Conservation (phyloP, 64 coral and sea anemone species). For the Actinia tenebrosa region DNA sequence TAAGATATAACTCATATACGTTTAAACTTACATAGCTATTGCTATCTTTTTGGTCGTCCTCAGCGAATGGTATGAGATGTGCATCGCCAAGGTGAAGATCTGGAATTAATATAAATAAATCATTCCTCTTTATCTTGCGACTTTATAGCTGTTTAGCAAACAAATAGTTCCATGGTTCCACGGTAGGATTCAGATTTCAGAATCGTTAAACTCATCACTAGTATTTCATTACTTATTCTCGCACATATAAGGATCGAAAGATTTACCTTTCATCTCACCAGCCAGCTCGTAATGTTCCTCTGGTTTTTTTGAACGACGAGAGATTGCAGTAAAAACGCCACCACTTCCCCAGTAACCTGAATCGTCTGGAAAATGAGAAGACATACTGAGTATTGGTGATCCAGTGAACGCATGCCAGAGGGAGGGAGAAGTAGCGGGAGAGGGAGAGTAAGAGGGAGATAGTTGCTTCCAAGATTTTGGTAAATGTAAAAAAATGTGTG, state of each 20-base stretch:
- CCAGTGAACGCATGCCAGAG: not conserved
- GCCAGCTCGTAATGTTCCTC: constrained; percentile 72
- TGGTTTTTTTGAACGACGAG: constrained; percentile 48
- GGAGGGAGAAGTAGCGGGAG: no score
- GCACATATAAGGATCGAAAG: not conserved
- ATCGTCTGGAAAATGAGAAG: constrained; percentile 47
- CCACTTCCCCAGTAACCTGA: constrained; percentile 83
- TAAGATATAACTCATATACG: not conserved
- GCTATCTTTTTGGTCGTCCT: constrained; percentile 3
- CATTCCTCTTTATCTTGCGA: not conserved
- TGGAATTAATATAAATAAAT: not conserved
- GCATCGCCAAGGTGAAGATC: constrained; percentile 72
- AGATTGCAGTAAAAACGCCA: constrained; percentile 73
- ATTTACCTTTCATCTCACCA: constrained; percentile 70
- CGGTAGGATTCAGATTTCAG: no score
- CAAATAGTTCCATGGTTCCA: no score
- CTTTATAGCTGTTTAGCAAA: no score
- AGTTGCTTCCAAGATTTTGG: no score
- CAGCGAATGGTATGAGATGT: constrained; percentile 54
- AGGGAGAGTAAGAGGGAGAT: no score
- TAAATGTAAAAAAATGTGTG: no score
- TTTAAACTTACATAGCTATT: constrained; percentile 49
- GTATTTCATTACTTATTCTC: not conserved
- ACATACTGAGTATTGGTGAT: not conserved
- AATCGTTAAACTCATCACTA: no score